A percentile compares a stretch with the other conserved stretches of the same genome.
These are phyloP conservation scores for Mesorhabditis belari DNA, from an alignment of 2,888 invertebrate species.

Conservation along the genomic window DNA sequence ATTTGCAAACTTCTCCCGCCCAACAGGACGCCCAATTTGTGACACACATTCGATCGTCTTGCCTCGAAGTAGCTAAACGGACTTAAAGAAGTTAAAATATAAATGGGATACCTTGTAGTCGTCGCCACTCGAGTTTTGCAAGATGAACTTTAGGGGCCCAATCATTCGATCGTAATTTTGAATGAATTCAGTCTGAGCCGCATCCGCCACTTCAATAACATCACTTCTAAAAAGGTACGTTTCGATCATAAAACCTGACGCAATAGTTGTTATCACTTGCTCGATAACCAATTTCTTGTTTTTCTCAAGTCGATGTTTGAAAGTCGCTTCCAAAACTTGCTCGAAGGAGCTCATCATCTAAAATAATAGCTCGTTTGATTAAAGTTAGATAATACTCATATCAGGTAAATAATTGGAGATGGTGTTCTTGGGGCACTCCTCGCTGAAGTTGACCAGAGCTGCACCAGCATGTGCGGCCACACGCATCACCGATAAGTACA, in stretches of 20 bases:
- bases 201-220: conserved; percentile 98
- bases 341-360: conserved; percentile 80
- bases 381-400: background rate
- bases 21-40: conserved; percentile 73
- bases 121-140: conserved; percentile 73
- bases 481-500: conserved; percentile 82
- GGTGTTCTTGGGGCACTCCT: conserved; percentile 86
- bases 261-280: conserved; percentile 73
- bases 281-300: conserved; percentile 92
- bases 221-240: too few species aligned
- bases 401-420: conserved; percentile 81
- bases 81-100: too few species aligned
- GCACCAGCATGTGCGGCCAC: conserved; percentile 86
- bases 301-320: conserved; percentile 80
- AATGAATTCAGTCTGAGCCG: conserved; percentile 89
- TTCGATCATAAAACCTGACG: too few species aligned
- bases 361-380: background rate
- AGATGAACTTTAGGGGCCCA: conserved; percentile 92
- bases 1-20: conserved; percentile 66
- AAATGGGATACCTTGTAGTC: conserved; percentile 16
- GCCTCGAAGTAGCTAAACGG: conserved; percentile 79
- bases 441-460: conserved; percentile 96
- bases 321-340: conserved; percentile 79
- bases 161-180: conserved; percentile 79
- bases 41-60: conserved; percentile 99